These are phyloP conservation scores for Archocentrus centrarchus DNA, from an alignment of 2,113 vertebrate species.

Conservation along the genomic window DNA sequence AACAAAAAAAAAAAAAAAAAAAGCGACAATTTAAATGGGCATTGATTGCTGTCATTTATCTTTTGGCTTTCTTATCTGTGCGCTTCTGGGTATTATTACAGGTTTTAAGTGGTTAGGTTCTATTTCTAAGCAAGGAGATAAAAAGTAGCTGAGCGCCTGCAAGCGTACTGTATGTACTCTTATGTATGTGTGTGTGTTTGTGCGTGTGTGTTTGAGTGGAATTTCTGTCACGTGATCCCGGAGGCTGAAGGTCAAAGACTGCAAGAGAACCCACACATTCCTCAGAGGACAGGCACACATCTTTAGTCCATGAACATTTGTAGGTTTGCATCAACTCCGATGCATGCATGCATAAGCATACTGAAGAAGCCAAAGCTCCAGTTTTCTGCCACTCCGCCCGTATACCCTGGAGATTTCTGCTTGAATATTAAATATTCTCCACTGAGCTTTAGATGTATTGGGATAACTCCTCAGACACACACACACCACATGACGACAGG, in stretches of 20 bases:
- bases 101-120: conserved; percentile 61
- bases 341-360: conserved; percentile 47
- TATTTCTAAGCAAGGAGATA: conserved; percentile 66
- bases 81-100: conserved; percentile 54
- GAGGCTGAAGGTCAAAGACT: conserved; percentile 78
- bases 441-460: conserved; percentile 37
- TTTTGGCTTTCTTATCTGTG: conserved; percentile 57
- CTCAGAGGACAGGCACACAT: conserved; percentile 74
- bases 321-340: conserved; percentile 28
- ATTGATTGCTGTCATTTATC: conserved; percentile 50
- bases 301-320: conserved; percentile 50
- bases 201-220: conserved; percentile 57
- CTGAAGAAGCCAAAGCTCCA: conserved; percentile 36
- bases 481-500: conserved; percentile 12
- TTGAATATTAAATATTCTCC: conserved; percentile 68
- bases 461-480: background rate
- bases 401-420: conserved; percentile 40
- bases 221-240: conserved; percentile 75
- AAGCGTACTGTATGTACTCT: conserved; percentile 29
- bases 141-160: conserved; percentile 36
- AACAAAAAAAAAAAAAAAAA: background rate
- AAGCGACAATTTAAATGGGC: conserved; percentile 31
- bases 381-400: conserved; percentile 16
- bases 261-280: conserved; percentile 78
- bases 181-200: conserved; percentile 21